Base-by-base conservation (phyloP, 2,797 vertebrate species). In the Pangasius djambal region DNA sequence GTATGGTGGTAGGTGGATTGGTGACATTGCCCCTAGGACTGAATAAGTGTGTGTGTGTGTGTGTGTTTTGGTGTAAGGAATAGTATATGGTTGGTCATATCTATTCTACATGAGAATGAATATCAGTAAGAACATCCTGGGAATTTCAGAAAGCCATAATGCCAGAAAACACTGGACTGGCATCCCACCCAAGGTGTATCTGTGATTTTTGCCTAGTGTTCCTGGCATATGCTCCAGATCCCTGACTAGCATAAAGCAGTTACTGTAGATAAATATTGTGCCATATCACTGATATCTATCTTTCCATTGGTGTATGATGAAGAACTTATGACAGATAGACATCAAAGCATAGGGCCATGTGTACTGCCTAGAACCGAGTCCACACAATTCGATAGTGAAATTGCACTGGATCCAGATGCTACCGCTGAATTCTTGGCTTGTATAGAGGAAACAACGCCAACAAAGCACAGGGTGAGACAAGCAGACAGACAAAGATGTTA, bases 401-500 rank as follows among this genome's bases (percentile, higher is more conserved):
- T 40, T 87, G 61, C 86, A 59, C 52, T 81, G 86, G 52, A 89
- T 84, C 88, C 86, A 85, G 86, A 89, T 87, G 86, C 82, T 85
- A 20, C 50, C 18, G 25, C 72, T 70, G 59, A 89, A 85, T 87
- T 87, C 52, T 78, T 87, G 89, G 82, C 89, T 84, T 61, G 37
- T 69, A 7, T 18, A 40, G 70, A 48, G 83, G 65, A 65, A 85
- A 70, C 55, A n/a, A 40, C 10, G 74, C 86, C 86, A 88, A 74
- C 25, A 74, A 72, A 89, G 74, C 88, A 65, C 59, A 78, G 86
- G 86, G 72, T 84, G 86, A 90, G 52, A 90, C 86, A 89, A 84
- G 75, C 86, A 89, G 88, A 69, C 63, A 88, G 86, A 85, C 86
- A 90, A 89, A 87, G 89, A 89, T 88, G 89, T 89, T 89, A 88